These are phyloP conservation scores for Patiria miniata DNA, from an alignment of 35 echinoderm and acorn worm species.

Conservation along the genomic window DNA sequence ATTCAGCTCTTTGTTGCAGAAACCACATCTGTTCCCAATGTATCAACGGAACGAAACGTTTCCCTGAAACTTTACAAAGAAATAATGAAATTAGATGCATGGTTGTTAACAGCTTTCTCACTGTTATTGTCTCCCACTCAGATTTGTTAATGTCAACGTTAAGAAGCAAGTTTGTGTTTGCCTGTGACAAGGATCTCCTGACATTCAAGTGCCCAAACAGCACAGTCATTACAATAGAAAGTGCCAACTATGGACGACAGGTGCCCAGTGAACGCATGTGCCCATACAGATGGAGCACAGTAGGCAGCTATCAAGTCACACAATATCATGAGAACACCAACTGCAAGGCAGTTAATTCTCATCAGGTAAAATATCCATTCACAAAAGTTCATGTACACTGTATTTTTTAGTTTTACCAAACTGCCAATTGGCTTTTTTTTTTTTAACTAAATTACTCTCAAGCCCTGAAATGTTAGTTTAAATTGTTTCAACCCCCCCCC, in stretches of 20 bases:
- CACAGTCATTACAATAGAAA: conserved; percentile 69
- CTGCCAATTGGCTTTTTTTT: too few species aligned
- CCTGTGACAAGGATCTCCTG: conserved; percentile 84
- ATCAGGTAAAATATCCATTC: conserved; percentile 26
- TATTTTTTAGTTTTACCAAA: too few species aligned
- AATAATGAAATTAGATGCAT: too few species aligned
- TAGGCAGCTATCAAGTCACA: conserved; percentile 34
- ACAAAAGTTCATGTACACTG: too few species aligned
- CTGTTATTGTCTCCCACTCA: conserved; percentile 29
- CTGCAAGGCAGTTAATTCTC: conserved; percentile 75
- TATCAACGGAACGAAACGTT: too few species aligned
- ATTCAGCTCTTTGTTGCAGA: too few species aligned
- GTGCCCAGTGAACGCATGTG: conserved; percentile 80
- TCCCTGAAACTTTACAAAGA: not conserved
- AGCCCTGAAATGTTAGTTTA: too few species aligned
- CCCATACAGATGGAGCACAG: conserved; percentile 67
- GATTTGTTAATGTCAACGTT: conserved; percentile 79
- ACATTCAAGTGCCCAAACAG: conserved; percentile 76
- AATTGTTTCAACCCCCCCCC: too few species aligned
- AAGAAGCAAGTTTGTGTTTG: conserved; percentile 84
- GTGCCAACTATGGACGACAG: conserved; percentile 81
- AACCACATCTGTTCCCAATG: too few species aligned
- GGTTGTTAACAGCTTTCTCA: too few species aligned
- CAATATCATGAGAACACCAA: conserved; percentile 66
- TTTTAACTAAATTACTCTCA: too few species aligned